phyloP scores from a whole-genome alignment of 2,797 vertebrate species.

The Mareca strepera region DNA sequence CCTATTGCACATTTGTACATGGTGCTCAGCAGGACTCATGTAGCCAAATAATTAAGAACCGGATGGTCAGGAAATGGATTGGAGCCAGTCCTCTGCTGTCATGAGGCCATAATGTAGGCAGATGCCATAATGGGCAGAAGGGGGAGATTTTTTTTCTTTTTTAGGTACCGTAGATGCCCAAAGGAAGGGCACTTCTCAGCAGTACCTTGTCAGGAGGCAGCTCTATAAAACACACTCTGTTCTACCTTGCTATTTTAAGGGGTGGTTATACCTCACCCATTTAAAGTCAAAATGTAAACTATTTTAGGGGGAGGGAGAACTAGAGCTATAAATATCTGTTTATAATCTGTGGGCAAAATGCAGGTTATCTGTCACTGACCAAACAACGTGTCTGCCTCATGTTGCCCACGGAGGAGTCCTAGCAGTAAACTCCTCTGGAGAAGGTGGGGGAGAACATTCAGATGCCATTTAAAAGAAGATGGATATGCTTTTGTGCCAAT shows the following conservation, averaged over 20 bases:
- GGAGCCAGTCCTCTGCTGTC: slow-evolving; percentile 50
- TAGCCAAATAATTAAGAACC: slow-evolving; percentile 57
- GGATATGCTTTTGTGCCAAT: background rate
- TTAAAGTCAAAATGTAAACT: background rate
- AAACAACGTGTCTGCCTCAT: accelerated
- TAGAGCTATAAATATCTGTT: background rate
- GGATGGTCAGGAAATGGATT: slow-evolving; percentile 56
- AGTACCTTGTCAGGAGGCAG: background rate
- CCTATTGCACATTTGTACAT: slow-evolving; percentile 53
- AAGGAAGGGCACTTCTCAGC: background rate
- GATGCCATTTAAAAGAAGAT: background rate
- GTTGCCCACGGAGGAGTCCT: background rate
- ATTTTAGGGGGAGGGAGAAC: background rate
- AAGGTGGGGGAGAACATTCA: background rate
- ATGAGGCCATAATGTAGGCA: background rate
- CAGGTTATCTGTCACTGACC: background rate
- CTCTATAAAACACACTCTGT: background rate
- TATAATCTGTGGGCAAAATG: background rate
- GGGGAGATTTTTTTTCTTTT: background rate
- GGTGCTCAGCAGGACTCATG: slow-evolving; percentile 42
- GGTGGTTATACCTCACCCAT: background rate
- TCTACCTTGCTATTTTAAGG: background rate
- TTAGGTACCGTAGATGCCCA: background rate
- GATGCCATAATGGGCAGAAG: background rate
- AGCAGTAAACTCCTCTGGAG: background rate